Conservation (phyloP, 2,888 invertebrate genomes). For the Eristalinus aeneus region DNA sequence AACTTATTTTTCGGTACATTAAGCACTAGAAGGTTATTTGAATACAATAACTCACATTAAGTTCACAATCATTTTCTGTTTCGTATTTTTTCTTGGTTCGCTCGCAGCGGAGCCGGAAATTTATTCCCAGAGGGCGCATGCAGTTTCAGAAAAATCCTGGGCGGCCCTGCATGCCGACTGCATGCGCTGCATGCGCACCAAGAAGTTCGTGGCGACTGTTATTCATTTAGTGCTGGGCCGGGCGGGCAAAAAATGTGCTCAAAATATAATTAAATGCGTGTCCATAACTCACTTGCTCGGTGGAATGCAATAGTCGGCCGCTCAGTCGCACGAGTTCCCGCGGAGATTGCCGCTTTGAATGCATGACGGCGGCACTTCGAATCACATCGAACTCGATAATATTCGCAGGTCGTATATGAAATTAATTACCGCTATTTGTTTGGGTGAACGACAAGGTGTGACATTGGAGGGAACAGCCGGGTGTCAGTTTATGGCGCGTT, state of each 20-base stretch:
- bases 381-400: conserved; percentile 3
- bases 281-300: conserved; percentile 21
- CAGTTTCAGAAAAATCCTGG: conserved; percentile 21
- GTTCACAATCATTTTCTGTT: conserved; percentile 62
- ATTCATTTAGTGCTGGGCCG: conserved; percentile 23
- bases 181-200: not conserved
- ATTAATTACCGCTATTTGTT: conserved; percentile 41
- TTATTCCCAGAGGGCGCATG: conserved; percentile 20
- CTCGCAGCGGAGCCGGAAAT: conserved; percentile 29
- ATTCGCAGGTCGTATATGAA: conserved; percentile 36
- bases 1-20: conserved; percentile 71
- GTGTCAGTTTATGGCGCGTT: not conserved
- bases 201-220: conserved; percentile 9
- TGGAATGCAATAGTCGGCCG: not conserved
- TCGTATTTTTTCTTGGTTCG: not conserved
- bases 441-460: conserved; percentile 26
- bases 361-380: not conserved
- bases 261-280: conserved; percentile 41
- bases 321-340: not conserved
- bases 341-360: conserved; percentile 12
- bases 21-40: conserved; percentile 71
- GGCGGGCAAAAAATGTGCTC: conserved; percentile 3
- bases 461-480: conserved; percentile 14
- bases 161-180: not conserved
- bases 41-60: conserved; percentile 71